A percentile compares a stretch with the other conserved stretches of the same genome.
Evolutionary conservation across 37 sponge, comb jelly and placozoan genomes (phyloP).

Genomic region (Spongilla lacustris): DNA sequence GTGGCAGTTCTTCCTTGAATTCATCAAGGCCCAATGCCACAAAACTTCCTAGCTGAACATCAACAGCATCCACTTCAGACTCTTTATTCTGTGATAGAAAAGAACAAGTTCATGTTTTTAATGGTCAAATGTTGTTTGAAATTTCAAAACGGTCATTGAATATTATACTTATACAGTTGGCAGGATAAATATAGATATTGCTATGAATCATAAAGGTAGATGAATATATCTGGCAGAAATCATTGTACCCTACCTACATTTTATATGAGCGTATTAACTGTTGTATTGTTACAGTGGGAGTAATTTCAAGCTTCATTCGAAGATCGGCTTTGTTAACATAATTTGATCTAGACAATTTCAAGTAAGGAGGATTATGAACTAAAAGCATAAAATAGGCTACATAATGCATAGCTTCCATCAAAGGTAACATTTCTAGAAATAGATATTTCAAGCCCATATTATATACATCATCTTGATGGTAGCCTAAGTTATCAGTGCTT

Average conservation of each 20-base stretch:
- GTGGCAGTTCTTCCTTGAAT: constrained; percentile 7
- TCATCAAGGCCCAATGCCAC: background rate
- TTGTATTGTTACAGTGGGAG: background rate
- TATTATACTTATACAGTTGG: background rate
- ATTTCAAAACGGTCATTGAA: background rate
- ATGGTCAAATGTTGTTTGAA: background rate
- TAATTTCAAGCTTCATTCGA: background rate
- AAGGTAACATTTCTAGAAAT: no score
- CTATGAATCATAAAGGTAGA: background rate
- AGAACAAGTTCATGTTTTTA: background rate
- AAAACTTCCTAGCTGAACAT: constrained; percentile 3
- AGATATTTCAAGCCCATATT: no score
- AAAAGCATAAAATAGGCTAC: no score
- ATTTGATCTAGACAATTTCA: background rate
- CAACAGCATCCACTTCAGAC: background rate
- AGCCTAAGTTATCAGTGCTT: no score
- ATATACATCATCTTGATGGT: no score
- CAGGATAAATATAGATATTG: background rate
- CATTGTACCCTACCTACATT: constrained; percentile 1
- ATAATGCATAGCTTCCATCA: no score
- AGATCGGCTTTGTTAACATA: background rate
- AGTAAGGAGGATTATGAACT: no score
- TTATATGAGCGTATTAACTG: background rate
- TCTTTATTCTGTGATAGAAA: background rate
- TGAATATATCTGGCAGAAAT: background rate